Conservation (phyloP, 2,113 vertebrate genomes). For the Hiodon alosoides region DNA sequence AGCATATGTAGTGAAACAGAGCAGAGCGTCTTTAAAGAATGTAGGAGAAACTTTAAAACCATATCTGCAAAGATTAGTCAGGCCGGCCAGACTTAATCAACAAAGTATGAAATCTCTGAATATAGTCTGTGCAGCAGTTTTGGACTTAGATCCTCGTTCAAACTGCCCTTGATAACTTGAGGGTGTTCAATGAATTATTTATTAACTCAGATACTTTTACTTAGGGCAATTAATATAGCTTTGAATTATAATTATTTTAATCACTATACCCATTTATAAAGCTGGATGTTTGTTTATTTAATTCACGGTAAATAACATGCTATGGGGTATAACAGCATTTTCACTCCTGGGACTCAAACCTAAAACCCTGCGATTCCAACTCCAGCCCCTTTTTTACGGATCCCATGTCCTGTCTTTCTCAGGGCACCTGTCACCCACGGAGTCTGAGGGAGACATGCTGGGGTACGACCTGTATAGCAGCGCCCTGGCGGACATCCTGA, state of each 20-base stretch:
- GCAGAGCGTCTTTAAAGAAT: too few species aligned
- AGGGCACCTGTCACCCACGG: conserved; percentile 96
- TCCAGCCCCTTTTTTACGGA: not conserved
- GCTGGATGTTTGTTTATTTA: not conserved
- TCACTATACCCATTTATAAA: not conserved
- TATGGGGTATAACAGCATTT: not conserved
- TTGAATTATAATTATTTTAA: too few species aligned
- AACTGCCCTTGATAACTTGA: too few species aligned
- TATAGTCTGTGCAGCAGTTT: not conserved
- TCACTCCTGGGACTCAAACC: not conserved
- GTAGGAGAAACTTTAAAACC: too few species aligned
- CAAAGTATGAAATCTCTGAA: too few species aligned
- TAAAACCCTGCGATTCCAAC: not conserved
- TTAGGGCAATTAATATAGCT: too few species aligned
- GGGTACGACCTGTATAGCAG: conserved; percentile 96
- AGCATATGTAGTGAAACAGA: too few species aligned
- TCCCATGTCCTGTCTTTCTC: conserved; percentile 9
- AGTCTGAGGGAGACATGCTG: conserved; percentile 91
- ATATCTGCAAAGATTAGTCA: too few species aligned
- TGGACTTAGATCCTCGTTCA: too few species aligned
- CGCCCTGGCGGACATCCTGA: conserved; percentile 90
- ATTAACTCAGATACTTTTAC: too few species aligned
- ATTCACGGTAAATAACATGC: not conserved
- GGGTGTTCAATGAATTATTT: too few species aligned
- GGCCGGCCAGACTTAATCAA: too few species aligned